Conservation (phyloP, 1,140 invertebrate species). For the Augochlora pura region DNA sequence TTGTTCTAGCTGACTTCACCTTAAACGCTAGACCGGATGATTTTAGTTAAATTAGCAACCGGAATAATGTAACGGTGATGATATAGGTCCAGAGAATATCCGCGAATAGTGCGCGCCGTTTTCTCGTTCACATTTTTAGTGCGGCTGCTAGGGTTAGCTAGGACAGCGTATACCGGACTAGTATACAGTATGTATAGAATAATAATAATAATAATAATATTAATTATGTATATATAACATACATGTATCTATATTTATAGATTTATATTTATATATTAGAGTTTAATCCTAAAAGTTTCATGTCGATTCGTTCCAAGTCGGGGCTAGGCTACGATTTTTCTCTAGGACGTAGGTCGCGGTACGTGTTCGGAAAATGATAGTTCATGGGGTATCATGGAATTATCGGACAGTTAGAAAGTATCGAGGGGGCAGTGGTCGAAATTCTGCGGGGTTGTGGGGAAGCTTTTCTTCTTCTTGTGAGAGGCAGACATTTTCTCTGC, state of each 20-base stretch:
- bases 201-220: conserved; percentile 29
- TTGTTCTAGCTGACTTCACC: conserved; percentile 47
- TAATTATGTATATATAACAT: conserved; percentile 11
- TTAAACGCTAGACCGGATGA: conserved; percentile 48
- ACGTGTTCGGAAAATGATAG: conserved; percentile 60
- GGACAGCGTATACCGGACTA: conserved; percentile 73
- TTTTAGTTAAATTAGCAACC: conserved; percentile 45
- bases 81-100: not conserved
- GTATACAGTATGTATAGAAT: conserved; percentile 64
- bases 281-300: conserved; percentile 37
- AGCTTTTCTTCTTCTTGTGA: too few relatives aligned
- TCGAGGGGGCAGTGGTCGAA: not conserved
- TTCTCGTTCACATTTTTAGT: conserved; percentile 29
- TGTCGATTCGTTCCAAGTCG: conserved; percentile 41
- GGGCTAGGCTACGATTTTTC: conserved; percentile 35
- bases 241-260: conserved; percentile 28
- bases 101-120: not conserved
- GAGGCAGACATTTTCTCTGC: too few relatives aligned
- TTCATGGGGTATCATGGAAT: conserved; percentile 1
- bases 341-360: conserved; percentile 22
- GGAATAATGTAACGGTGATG: not conserved
- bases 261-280: conserved; percentile 36
- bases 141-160: conserved; percentile 62
- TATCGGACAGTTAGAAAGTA: not conserved
- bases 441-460: too few relatives aligned